Evolutionary conservation across 37 sponge, comb jelly and placozoan genomes (phyloP).

Genomic region (Spongilla lacustris): DNA sequence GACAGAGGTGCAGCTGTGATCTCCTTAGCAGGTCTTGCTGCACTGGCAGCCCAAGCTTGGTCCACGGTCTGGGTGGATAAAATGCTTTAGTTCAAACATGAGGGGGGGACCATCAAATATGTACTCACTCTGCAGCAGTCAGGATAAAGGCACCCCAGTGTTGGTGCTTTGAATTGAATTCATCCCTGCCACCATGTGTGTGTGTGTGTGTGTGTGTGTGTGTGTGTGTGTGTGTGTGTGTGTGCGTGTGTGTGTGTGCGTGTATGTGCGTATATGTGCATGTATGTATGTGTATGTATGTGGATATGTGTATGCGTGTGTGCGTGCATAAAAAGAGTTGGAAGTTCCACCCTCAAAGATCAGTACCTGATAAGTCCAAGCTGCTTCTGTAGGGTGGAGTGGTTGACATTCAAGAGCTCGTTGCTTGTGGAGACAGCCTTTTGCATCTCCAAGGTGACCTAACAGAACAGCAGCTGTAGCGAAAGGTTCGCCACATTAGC

Average conservation of each 20-base stretch:
- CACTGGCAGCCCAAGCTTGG: constrained; percentile 33
- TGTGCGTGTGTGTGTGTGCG: not conserved
- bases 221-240: not conserved
- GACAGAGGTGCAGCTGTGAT: constrained; percentile 22
- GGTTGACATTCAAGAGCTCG: no score
- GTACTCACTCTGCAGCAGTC: constrained; percentile 34
- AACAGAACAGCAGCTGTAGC: no score
- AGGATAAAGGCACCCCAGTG: constrained; percentile 38
- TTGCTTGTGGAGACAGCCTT: no score
- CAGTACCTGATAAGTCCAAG: not conserved
- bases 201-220: not conserved
- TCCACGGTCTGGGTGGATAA: constrained; percentile 19
- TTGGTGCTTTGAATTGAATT: constrained; percentile 29
- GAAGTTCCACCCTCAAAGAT: not conserved
- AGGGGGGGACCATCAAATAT: no score
- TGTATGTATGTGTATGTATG: not conserved
- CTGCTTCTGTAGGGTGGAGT: not conserved
- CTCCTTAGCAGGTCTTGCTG: constrained; percentile 1
- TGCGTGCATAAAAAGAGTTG: not conserved
- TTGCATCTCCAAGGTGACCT: no score
- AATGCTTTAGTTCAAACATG: not conserved
- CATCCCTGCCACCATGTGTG: constrained; percentile 18
- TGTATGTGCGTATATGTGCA: not conserved
- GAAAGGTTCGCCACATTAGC: no score
- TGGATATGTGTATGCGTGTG: not conserved